Evolutionary conservation across 2,113 vertebrate species (phyloP), one percentile per base, ranked within the genome.

Genomic region (Rhinichthys klamathensis): DNA sequence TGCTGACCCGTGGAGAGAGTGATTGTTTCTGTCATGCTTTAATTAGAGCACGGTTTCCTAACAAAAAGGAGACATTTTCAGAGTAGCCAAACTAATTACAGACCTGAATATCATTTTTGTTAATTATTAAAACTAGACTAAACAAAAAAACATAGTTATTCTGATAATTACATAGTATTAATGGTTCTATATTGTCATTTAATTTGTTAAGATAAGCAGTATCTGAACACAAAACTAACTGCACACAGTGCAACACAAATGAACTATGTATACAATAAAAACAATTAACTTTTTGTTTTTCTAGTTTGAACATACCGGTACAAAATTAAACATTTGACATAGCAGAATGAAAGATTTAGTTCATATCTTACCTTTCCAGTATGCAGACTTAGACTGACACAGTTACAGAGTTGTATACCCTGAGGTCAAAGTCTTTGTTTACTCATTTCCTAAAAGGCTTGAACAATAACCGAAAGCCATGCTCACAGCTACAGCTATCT

Each of bases 21-120:
- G 74, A 92, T 69, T n/a, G 87, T 90, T 70, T 49, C 56, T 67
- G 76, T 93, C 94, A 95, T 95, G 81, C 38, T 84, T 89, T 63
- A 46, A 38, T 27, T 27, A 27, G n/a, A 46, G 13, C 72, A 25
- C n/a, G 13, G 8, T 73, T 70, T 73, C 70, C n/a, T 49, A 27
- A 49, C 10, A 41, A 44, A 25, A 56, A 23, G 2, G 18, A 35
- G 12, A 69, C 49, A 16, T 32, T 32, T 32, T 3, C 12, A 32
- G 65, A 69, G 1, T 15, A 69, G 30, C 30, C 30, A 69, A 67
- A 15, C 18, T 35, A 35, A 30, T 21, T 38, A 15, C 11, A 38
- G 12, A 51, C 73, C 6, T 35, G 30, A 35, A 18, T 67, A 35
- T 69, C 3, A 35, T 21, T 69, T 35, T 69, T 10, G 8, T 35